Evolutionary conservation across 2,888 invertebrate species (phyloP), one percentile per base, ranked within the genome.

Genomic region (Brachynemurus nebulosus): DNA sequence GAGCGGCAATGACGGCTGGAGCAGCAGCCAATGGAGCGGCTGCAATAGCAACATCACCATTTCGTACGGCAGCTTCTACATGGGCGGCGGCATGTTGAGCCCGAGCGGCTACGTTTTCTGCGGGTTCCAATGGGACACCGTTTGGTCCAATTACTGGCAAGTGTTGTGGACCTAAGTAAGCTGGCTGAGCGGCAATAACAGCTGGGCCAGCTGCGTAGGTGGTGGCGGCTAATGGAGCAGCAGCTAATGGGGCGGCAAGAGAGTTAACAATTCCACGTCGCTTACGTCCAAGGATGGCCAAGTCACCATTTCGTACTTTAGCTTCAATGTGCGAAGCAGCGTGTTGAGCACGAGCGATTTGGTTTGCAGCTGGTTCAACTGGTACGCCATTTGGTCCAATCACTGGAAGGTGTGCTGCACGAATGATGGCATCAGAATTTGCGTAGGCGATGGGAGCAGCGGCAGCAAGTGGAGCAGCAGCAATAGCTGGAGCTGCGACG

Each of bases 281-380:
- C 35, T 25, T 25, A 18, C 19, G 27, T 49, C 59, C 23, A 4
- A 19, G 18, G 6, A 27, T 59, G 52, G 57, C 58, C 52, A 41
- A 14, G 19, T 39, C 47, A 19, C 47, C 45, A 8, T 47, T 39
- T 11, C 41, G 41, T 12, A 27, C 42, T 21, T 38, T 44, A 18
- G 42, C 44, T 35, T 45, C 40, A 12, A 44, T 38, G 23, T 46
- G 45, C n/a, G 45, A 39, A 35, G 46, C 46, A 18, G 44, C 46
- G 46, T 59, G 59, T 57, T 69, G 55, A 50, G 57, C 55, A 30
- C 69, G 71, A 45, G 66, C 70, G 63, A 72, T 73, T 62, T 74
- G 69, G 58, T 72, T 59, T 61, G 66, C 37, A 57, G 70, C 43
- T 64, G 68, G 48, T 63, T 64, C 57, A 67, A 65, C 44, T 71